These are phyloP conservation scores for Parnassius apollo DNA, from an alignment of 2,888 invertebrate species.

Conservation along the genomic window DNA sequence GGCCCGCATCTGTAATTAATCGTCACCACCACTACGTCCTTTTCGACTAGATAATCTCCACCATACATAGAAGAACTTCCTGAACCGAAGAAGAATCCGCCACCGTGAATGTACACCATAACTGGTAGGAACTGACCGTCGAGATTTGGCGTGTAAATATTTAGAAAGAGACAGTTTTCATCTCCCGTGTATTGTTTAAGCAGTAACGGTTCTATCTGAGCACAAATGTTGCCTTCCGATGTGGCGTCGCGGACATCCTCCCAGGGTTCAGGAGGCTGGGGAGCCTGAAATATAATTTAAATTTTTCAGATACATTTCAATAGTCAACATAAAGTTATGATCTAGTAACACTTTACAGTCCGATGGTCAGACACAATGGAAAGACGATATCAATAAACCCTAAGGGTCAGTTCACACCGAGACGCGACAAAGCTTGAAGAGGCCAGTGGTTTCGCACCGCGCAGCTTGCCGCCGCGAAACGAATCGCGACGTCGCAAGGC, in stretches of 20 bases:
- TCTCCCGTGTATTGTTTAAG: constrained; percentile 70
- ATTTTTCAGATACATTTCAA: too few species aligned
- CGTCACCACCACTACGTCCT: constrained; percentile 80
- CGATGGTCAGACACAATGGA: too few species aligned
- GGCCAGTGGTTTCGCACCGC: too few species aligned
- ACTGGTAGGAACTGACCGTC: constrained; percentile 75
- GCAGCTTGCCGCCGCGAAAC: too few species aligned
- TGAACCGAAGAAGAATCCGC: constrained; percentile 75
- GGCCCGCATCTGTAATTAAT: constrained; percentile 78
- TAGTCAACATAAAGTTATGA: too few species aligned
- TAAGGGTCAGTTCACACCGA: too few species aligned
- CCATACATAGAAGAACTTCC: constrained; percentile 73
- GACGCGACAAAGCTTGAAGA: too few species aligned
- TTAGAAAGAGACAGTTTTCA: constrained; percentile 86
- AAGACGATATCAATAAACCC: too few species aligned
- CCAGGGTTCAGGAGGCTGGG: constrained; percentile 81
- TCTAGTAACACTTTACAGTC: too few species aligned
- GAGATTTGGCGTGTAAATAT: constrained; percentile 83
- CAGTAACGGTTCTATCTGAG: constrained; percentile 75
- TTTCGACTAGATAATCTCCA: constrained; percentile 78
- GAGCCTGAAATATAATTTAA: constrained; percentile 65
- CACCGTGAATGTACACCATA: constrained; percentile 82
- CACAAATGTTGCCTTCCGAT: constrained; percentile 81
- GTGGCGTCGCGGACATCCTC: constrained; percentile 82
- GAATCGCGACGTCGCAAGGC: too few species aligned